These are phyloP conservation scores for Macrosiphum euphorbiae DNA, from an alignment of 2,888 invertebrate species.

Conservation along the genomic window DNA sequence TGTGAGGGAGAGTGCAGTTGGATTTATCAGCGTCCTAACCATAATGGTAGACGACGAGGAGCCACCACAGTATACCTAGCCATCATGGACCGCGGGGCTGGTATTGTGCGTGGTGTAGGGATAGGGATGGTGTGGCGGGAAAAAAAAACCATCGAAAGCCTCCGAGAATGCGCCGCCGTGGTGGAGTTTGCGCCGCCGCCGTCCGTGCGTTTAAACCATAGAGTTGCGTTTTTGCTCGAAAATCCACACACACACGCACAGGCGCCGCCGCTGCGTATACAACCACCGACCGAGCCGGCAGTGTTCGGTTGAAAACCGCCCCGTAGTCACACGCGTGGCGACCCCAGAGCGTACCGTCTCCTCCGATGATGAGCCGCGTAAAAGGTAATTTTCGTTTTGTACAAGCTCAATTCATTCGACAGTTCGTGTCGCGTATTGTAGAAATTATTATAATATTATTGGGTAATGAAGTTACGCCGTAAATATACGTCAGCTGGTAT, in stretches of 20 bases:
- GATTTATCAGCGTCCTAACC: not conserved
- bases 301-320: slow-evolving; percentile 28
- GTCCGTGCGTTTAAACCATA: not conserved
- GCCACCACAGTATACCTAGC: not conserved
- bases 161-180: not conserved
- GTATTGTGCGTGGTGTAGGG: not conserved
- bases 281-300: slow-evolving; percentile 20
- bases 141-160: not conserved
- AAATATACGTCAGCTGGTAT: not conserved
- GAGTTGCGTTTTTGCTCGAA: slow-evolving; percentile 11
- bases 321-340: slow-evolving; percentile 39
- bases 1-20: not conserved
- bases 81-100: not conserved
- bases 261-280: not conserved
- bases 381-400: slow-evolving; percentile 43
- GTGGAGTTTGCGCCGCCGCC: not conserved
- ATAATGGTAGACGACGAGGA: not conserved
- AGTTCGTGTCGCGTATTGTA: not conserved
- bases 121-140: not conserved
- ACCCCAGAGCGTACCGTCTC: not conserved
- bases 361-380: not conserved
- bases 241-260: not conserved
- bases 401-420: too few relatives aligned
- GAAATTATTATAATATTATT: not conserved
- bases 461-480: not conserved